phyloP scores from a whole-genome alignment of 2,888 invertebrate genomes.

The Rhorus exstirpatorius region DNA sequence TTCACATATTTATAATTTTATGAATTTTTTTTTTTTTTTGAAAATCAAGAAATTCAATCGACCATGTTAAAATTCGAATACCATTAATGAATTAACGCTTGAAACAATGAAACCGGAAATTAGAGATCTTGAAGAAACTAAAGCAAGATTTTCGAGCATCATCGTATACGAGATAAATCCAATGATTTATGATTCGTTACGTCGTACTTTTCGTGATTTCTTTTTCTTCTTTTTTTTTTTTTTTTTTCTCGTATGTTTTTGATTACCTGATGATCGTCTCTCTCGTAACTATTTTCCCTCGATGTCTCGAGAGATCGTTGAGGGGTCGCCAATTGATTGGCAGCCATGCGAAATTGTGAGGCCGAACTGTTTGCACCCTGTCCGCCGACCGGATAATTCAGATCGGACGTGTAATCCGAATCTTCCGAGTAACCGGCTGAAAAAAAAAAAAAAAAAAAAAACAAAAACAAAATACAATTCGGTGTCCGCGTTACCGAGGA shows the following conservation, averaged over 20 bases:
- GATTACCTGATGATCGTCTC: constrained; percentile 89
- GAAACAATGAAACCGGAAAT: not conserved
- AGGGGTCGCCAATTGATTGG: constrained; percentile 93
- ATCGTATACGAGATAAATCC: too few relatives aligned
- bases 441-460: constrained; percentile 80
- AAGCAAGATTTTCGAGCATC: too few relatives aligned
- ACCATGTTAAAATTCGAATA: too few relatives aligned
- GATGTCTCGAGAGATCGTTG: constrained; percentile 93
- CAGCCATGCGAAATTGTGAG: constrained; percentile 94
- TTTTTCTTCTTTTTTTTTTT: too few relatives aligned
- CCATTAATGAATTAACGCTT: not conserved
- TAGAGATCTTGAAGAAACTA: not conserved
- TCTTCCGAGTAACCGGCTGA: constrained; percentile 98
- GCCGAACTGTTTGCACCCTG: constrained; percentile 97
- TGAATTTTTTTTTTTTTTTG: too few relatives aligned
- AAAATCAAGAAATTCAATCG: too few relatives aligned
- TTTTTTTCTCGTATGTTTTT: too few relatives aligned
- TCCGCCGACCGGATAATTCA: constrained; percentile 95
- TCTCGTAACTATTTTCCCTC: constrained; percentile 94
- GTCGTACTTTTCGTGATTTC: too few relatives aligned
- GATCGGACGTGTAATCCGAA: constrained; percentile 98
- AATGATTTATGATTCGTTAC: not conserved
- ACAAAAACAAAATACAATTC: too few relatives aligned
- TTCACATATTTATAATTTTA: too few relatives aligned
- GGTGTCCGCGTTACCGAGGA: not conserved